Conservation (phyloP, 2,797 vertebrate genomes). For the Aeoliscus strigatus region DNA sequence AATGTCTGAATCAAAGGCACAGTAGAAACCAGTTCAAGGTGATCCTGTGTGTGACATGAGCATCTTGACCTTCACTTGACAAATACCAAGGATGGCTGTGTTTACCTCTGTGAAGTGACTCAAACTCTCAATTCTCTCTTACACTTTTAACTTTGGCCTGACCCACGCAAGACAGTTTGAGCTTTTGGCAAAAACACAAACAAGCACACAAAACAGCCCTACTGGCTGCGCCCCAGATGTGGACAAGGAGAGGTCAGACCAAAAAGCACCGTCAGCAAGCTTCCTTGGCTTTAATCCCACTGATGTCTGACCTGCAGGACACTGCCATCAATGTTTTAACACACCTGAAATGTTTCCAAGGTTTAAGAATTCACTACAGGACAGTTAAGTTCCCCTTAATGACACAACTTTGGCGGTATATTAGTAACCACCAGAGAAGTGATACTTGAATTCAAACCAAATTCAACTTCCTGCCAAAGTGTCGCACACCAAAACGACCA, state of each 20-base stretch:
- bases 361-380: constrained; percentile 5
- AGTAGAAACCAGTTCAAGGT: constrained; percentile 37
- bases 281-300: constrained; percentile 40
- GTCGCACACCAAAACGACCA: constrained; percentile 21
- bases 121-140: constrained; percentile 25
- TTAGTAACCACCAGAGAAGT: constrained; percentile 1
- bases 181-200: constrained; percentile 18
- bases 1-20: constrained; percentile 25
- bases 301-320: constrained; percentile 27
- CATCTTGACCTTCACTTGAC: constrained; percentile 35
- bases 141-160: constrained; percentile 36
- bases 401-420: neutral
- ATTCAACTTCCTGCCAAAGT: constrained; percentile 4
- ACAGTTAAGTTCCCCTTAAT: constrained; percentile 9
- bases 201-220: constrained; percentile 12
- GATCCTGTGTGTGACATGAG: constrained; percentile 27
- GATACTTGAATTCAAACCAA: constrained; percentile 17
- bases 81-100: constrained; percentile 27
- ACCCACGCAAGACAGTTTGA: constrained; percentile 33
- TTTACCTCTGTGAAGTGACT: constrained; percentile 28
- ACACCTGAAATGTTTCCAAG: constrained; percentile 16
- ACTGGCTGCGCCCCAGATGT: constrained; percentile 39
- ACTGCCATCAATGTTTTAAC: constrained; percentile 32
- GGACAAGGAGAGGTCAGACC: constrained; percentile 36
- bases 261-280: constrained; percentile 46